phyloP scores from a whole-genome alignment of 2,797 vertebrate genomes.

The Anas acuta region DNA sequence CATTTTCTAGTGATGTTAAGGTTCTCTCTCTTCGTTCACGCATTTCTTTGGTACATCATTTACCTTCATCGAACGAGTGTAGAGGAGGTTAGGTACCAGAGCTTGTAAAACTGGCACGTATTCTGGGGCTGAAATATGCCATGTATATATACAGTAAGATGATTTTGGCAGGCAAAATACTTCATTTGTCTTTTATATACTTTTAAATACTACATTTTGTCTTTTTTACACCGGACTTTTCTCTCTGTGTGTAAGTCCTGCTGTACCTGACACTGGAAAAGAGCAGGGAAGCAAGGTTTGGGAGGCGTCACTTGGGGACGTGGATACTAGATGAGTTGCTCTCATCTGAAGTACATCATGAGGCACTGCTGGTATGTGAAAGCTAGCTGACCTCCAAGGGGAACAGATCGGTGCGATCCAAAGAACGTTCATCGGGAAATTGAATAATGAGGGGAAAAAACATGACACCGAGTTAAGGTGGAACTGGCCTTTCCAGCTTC shows the following conservation, averaged over 20 bases:
- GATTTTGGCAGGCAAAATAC: background rate
- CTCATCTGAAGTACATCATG: background rate
- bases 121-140: background rate
- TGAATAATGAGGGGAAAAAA: conserved; percentile 6
- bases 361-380: conserved; percentile 16
- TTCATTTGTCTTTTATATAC: too few species aligned
- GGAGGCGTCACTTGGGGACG: background rate
- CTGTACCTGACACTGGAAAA: background rate
- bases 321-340: conserved; percentile 3
- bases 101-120: background rate
- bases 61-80: background rate
- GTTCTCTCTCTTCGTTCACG: background rate
- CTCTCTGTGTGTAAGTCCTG: background rate
- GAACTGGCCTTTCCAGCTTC: conserved; percentile 1
- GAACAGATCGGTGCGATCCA: background rate
- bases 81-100: background rate
- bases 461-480: background rate
- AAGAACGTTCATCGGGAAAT: background rate
- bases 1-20: background rate
- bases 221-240: background rate
- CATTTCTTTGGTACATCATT: background rate
- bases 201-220: too few species aligned
- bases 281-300: background rate
- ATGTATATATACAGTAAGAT: background rate
- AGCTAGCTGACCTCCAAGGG: background rate